Conservation (phyloP, 2,113 vertebrate species). For the Phaethon lepturus region DNA sequence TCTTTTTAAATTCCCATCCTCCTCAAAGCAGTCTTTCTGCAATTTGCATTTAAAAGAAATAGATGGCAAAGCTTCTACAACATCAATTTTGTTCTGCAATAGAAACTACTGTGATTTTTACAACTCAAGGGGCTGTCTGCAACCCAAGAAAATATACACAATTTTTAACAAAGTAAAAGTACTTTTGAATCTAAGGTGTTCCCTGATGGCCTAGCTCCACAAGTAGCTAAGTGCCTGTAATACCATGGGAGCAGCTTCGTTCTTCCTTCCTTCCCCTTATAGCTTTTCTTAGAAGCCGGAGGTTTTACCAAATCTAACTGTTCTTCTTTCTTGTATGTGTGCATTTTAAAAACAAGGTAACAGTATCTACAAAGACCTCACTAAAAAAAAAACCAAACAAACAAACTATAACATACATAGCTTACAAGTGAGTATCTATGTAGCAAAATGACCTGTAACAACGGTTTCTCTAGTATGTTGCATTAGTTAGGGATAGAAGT, state of each 20-base stretch:
- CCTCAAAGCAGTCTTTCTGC: neutral
- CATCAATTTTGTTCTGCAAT: neutral
- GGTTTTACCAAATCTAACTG: neutral
- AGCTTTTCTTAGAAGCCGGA: neutral
- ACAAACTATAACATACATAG: fast-evolving
- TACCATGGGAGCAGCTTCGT: neutral
- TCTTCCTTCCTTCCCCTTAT: neutral
- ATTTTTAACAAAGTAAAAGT: neutral
- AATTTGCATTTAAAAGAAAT: constrained; percentile 5
- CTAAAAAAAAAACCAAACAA: neutral
- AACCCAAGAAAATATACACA: neutral
- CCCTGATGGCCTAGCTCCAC: neutral
- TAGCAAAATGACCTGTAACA: neutral
- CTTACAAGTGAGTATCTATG: neutral
- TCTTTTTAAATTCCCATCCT: neutral
- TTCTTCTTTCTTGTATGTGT: neutral
- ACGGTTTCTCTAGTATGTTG: neutral
- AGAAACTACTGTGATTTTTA: neutral
- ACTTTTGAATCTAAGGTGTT: neutral
- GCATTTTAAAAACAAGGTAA: neutral
- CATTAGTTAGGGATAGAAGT: neutral
- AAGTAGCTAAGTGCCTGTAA: neutral
- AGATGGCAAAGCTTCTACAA: neutral
- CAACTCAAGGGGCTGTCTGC: neutral
- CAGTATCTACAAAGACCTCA: neutral